Evolutionary conservation across 2,888 invertebrate species (phyloP), one percentile per base, ranked within the genome.

Genomic region (Gastrophysa polygoni): DNA sequence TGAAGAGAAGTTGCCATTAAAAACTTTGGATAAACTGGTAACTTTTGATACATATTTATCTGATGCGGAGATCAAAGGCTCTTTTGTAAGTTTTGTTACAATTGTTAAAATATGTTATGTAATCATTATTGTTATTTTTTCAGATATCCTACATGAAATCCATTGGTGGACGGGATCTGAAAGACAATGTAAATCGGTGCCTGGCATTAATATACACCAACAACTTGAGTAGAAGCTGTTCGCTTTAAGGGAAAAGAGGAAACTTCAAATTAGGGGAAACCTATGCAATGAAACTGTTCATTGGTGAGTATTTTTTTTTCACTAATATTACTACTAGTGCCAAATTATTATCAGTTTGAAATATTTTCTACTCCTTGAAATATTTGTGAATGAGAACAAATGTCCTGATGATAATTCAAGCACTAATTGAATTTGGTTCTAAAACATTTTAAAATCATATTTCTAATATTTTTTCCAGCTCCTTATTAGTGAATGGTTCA

Each of bases 91-190:
- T 48, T 48, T 48, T 48, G 10, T 8, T 24, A 48, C 24, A 5
- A 48, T 2, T 48, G 2, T 24, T 20, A 7, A 38, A 34, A n/a
- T n/a, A n/a, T n/a, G 18, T 52, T 52, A 17, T 34, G 3, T 38
- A 34, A 10, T 17, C 16, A 29, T 18, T 18, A 20, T 17, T 4
- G 10, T 38, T 52, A 16, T 52, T 21, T 34, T 46, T 46, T 52
- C 32, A 38, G 52, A 38, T 52, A 52, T 11, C 52, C 38, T 52
- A 52, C 52, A 52, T 52, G 54, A 54, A 54, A 54, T 54, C 54
- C 1, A 43, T 54, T 54, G 54, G 54, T 43, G 54, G 43, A 38
- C 43, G 54, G 20, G 43, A 54, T 10, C n/a, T 54, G 14, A 43
- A 54, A 54, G 43, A 54, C 14, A 54, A 43, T n/a, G 21, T 54